A percentile compares a stretch with the other conserved stretches of the same genome.
Evolutionary conservation across 1,140 invertebrate species (phyloP).

Genomic region (Polyergus mexicanus): DNA sequence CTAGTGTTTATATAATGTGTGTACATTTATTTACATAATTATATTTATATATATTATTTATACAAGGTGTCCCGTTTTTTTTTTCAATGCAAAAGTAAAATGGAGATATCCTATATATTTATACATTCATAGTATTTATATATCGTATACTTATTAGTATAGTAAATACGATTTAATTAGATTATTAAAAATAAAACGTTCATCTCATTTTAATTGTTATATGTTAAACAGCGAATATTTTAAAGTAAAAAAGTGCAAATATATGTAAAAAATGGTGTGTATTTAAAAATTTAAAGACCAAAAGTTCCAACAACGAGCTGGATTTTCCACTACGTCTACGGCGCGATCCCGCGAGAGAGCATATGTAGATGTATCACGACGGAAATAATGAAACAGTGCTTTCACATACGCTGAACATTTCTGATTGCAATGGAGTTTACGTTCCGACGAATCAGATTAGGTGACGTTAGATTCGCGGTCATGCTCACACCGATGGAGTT

Average conservation of each 20-base stretch:
- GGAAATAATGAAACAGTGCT: slow-evolving; percentile 37
- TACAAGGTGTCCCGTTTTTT: no score
- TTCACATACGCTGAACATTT: slow-evolving; percentile 31
- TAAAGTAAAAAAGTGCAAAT: background rate
- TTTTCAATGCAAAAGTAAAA: no score
- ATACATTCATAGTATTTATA: no score
- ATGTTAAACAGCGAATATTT: background rate
- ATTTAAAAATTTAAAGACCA: background rate
- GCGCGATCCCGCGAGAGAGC: background rate
- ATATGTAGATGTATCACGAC: background rate
- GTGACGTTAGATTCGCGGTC: slow-evolving; percentile 10
- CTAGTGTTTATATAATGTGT: no score
- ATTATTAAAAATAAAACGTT: background rate
- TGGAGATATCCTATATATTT: no score
- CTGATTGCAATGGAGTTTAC: slow-evolving; percentile 38
- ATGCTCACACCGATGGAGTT: slow-evolving; percentile 1
- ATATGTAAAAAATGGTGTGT: background rate
- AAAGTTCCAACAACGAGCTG: no score
- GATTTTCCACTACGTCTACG: slow-evolving; percentile 5
- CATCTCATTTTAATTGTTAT: background rate
- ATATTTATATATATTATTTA: no score
- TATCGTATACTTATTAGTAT: no score
- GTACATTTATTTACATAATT: no score
- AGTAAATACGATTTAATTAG: background rate
- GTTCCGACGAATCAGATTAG: slow-evolving; percentile 45